These are phyloP conservation scores for Drosophila austrosaltans DNA, from an alignment of 2,888 invertebrate species.

Conservation along the genomic window DNA sequence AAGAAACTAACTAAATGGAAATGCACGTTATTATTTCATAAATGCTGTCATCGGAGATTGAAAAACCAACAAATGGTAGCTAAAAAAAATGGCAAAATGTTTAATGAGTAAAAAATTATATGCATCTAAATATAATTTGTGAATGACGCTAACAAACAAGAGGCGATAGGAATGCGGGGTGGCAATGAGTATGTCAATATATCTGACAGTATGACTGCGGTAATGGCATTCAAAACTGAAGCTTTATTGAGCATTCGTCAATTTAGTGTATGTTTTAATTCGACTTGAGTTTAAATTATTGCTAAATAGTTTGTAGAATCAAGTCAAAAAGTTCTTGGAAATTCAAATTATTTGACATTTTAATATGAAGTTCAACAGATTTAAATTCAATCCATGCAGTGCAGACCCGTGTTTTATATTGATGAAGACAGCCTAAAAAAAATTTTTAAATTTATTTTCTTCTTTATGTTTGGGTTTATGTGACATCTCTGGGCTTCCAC, in stretches of 20 bases:
- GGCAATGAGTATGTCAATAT: conserved; percentile 10
- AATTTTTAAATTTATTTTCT: background rate
- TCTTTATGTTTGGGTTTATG: too few species aligned
- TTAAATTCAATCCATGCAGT: background rate
- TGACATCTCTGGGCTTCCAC: too few species aligned
- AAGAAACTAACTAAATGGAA: background rate
- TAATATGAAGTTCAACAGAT: background rate
- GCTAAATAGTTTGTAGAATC: background rate
- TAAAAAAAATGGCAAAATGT: background rate
- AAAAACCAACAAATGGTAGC: background rate
- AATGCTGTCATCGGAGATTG: conserved; percentile 12
- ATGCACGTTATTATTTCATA: background rate
- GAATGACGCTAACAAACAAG: conserved; percentile 8
- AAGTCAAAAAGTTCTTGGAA: background rate
- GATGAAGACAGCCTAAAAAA: background rate
- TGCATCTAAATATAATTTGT: conserved; percentile 20
- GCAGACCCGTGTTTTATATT: background rate
- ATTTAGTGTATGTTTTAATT: conserved; percentile 14
- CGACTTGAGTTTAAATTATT: conserved; percentile 2
- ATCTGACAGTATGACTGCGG: conserved; percentile 24
- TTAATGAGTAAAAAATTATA: conserved; percentile 24
- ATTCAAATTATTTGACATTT: background rate
- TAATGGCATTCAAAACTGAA: conserved; percentile 33
- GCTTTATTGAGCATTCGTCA: conserved; percentile 29
- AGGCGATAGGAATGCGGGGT: background rate